Evolutionary conservation across 2,888 invertebrate genomes (phyloP).

Genomic region (Stratiomys singularior): DNA sequence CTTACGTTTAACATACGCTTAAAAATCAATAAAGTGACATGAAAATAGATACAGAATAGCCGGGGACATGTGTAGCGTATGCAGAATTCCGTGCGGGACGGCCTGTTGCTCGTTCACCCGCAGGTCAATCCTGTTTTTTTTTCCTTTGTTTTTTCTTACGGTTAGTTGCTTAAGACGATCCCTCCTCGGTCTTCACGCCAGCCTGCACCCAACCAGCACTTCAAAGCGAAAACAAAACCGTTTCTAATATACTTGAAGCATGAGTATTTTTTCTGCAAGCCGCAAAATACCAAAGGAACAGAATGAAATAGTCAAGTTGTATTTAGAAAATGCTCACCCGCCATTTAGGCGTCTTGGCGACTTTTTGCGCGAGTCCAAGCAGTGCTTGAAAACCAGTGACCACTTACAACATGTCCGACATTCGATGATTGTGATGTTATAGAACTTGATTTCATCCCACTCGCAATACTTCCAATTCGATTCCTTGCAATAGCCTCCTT

Average conservation of each 20-base stretch:
- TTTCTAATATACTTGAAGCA: constrained; percentile 7
- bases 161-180: background rate
- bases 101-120: constrained; percentile 50
- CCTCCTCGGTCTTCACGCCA: background rate
- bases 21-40: background rate
- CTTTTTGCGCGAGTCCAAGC: background rate
- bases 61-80: constrained; percentile 11
- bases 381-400: background rate
- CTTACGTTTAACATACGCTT: background rate
- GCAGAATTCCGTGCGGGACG: constrained; percentile 45
- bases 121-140: constrained; percentile 50
- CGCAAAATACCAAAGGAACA: background rate
- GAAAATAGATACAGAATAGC: constrained; percentile 2
- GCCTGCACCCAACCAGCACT: background rate
- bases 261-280: constrained; percentile 7
- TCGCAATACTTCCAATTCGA: too few species aligned
- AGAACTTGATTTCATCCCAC: too few species aligned
- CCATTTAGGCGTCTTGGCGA: constrained; percentile 36
- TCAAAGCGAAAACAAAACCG: background rate
- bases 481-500: too few species aligned
- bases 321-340: constrained; percentile 22
- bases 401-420: too few species aligned
- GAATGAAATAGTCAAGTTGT: background rate
- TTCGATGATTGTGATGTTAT: too few species aligned
- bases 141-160: constrained; percentile 27